A percentile compares a stretch with the other conserved stretches of the same genome.
These are phyloP conservation scores for Graptemys geographica DNA, from an alignment of 2,797 vertebrate genomes.

Conservation along the genomic window DNA sequence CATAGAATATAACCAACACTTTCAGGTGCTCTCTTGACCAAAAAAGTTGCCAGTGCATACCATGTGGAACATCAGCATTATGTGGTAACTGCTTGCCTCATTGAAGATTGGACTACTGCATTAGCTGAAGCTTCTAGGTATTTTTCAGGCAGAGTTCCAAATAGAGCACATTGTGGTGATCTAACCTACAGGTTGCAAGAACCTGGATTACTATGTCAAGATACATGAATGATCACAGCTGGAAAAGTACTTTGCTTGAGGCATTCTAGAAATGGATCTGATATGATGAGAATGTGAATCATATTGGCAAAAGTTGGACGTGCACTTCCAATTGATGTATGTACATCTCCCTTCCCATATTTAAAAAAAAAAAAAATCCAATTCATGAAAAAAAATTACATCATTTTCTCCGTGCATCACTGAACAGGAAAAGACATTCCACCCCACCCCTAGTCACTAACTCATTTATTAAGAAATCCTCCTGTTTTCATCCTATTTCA, in stretches of 20 bases:
- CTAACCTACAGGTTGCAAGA: not conserved
- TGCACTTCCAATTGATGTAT: not conserved
- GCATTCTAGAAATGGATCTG: not conserved
- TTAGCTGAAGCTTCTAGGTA: not conserved
- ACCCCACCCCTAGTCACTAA: no score
- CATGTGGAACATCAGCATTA: no score
- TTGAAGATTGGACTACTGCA: not conserved
- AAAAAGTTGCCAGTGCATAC: not conserved
- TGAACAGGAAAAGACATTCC: no score
- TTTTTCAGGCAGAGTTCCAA: not conserved
- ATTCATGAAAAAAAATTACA: no score
- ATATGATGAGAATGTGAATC: not conserved
- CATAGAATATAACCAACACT: not conserved
- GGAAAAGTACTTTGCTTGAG: not conserved
- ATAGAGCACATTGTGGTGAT: not conserved
- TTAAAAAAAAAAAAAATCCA: no score
- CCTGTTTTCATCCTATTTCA: not conserved
- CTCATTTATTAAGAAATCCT: not conserved
- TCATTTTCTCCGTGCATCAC: no score
- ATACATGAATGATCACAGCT: not conserved
- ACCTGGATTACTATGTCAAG: not conserved
- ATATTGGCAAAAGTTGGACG: not conserved
- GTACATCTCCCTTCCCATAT: not conserved
- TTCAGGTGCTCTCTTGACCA: not conserved
- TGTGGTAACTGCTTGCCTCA: no score